Conservation (phyloP, 1,140 invertebrate genomes). For the Drosophila takahashii region DNA sequence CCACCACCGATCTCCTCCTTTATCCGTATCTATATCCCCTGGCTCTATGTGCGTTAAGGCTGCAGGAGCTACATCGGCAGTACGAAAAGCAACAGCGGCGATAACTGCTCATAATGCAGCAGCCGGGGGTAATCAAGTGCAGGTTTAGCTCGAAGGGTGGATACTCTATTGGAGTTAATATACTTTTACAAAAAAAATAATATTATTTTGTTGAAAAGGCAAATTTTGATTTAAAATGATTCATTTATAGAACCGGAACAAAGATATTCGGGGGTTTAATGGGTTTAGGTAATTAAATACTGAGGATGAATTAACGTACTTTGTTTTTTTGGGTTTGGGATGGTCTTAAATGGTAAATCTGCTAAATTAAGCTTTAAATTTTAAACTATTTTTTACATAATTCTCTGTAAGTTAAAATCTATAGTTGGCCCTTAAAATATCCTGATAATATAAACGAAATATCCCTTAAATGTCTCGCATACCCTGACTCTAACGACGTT, state of each 20-base stretch:
- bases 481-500: constrained; percentile 40
- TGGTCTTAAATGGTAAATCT: too few relatives aligned
- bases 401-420: neutral
- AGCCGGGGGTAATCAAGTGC: constrained; percentile 15
- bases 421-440: too few relatives aligned
- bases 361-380: too few relatives aligned
- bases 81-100: constrained; percentile 27
- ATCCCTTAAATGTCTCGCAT: constrained; percentile 3
- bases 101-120: constrained; percentile 79
- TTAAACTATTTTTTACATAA: neutral
- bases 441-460: neutral
- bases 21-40: neutral
- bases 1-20: neutral
- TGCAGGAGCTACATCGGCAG: constrained; percentile 55
- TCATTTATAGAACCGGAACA: too few relatives aligned
- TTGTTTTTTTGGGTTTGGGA: too few relatives aligned
- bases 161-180: constrained; percentile 1
- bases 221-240: too few relatives aligned
- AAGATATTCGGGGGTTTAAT: too few relatives aligned
- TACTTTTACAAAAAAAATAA: too few relatives aligned
- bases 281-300: too few relatives aligned
- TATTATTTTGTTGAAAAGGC: too few relatives aligned
- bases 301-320: too few relatives aligned
- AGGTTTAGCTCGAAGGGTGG: too few relatives aligned
- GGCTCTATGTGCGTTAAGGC: constrained; percentile 44